Evolutionary conservation across 64 coral and sea anemone genomes (phyloP), one percentile per base, ranked within the genome.

Genomic region (Actinia equina): DNA sequence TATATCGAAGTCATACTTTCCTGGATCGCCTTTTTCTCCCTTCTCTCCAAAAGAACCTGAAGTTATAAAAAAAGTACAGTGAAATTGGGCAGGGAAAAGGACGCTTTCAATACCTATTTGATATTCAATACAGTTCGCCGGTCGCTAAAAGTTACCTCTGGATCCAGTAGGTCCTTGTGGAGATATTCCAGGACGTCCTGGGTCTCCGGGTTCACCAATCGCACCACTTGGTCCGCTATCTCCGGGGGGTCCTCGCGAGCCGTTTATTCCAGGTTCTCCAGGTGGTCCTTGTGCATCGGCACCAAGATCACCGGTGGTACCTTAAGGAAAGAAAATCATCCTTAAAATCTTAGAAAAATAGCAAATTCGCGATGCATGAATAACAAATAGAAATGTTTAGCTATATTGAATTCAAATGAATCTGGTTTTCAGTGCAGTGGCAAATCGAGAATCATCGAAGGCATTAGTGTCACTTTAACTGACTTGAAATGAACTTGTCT

Each of bases 81-180:
- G 20, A 43, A 45, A 4, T 80, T 44, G 8, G 49, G 16, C 14
- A 2, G 27, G 44, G 44, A 42, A 79, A 79, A 79, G 30, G 25
- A 79, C 14, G n/a, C 27, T 6, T 17, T 17, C 46, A 49, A 49
- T 37, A 37, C 30, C 30, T 49, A 49, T 49, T 0, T 14, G 41
- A 6, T 7, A 14, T 25, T 14, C 71, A 25, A 14, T 44, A 26
- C 17, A 37, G 17, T 3, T 17, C 3, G 7, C 74, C 3, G 17
- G 25, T 77, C 74, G 9, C 17, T 57, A 4, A 57, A 57, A 57
- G 55, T 63, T 63, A 60, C 83, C 83, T 63, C 30, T 54, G 9
- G 90, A 84, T 82, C 96, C 96, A 57, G 18, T 19, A 23, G 81
- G 56, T 59, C 95, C 95, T 56, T 14, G 5, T 12, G 71, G 49